Evolutionary conservation across 2,797 vertebrate species (phyloP).

Genomic region (Melanogrammus aeglefinus): DNA sequence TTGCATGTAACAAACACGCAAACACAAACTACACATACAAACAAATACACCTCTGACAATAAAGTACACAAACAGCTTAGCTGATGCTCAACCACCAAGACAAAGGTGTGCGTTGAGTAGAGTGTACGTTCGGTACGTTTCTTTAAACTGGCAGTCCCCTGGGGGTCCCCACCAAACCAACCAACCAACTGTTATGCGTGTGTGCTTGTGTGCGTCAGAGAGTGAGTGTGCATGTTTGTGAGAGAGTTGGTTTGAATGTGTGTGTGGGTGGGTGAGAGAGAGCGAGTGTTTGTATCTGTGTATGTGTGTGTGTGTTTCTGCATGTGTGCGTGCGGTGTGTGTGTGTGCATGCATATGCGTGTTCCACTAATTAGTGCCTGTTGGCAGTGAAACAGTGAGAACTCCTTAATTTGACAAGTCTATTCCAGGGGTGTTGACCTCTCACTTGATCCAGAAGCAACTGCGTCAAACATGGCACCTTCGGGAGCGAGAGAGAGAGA

Average conservation of each 20-base stretch:
- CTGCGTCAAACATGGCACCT: slow-evolving; percentile 50
- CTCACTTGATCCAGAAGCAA: slow-evolving; percentile 50
- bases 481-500: slow-evolving; percentile 7
- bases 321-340: neutral
- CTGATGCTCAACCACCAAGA: too few relatives aligned
- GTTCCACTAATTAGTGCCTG: slow-evolving; percentile 73
- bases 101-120: too few relatives aligned
- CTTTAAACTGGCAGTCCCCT: slow-evolving; percentile 11
- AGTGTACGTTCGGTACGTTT: too few relatives aligned
- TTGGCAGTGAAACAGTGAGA: slow-evolving; percentile 65
- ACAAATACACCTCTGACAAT: too few relatives aligned
- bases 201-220: too few relatives aligned
- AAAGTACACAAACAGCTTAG: too few relatives aligned
- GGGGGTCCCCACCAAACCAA: slow-evolving; percentile 16
- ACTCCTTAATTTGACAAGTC: slow-evolving; percentile 70
- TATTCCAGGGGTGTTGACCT: slow-evolving; percentile 74
- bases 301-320: neutral
- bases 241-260: slow-evolving; percentile 6
- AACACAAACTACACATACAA: too few relatives aligned
- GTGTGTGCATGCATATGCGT: neutral
- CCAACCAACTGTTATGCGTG: too few relatives aligned
- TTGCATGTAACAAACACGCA: too few relatives aligned
- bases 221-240: neutral
- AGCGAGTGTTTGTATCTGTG: neutral
- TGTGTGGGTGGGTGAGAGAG: slow-evolving; percentile 6